These are phyloP conservation scores for Torymus aiolomorphi DNA, from an alignment of 2,888 invertebrate species.

Conservation along the genomic window DNA sequence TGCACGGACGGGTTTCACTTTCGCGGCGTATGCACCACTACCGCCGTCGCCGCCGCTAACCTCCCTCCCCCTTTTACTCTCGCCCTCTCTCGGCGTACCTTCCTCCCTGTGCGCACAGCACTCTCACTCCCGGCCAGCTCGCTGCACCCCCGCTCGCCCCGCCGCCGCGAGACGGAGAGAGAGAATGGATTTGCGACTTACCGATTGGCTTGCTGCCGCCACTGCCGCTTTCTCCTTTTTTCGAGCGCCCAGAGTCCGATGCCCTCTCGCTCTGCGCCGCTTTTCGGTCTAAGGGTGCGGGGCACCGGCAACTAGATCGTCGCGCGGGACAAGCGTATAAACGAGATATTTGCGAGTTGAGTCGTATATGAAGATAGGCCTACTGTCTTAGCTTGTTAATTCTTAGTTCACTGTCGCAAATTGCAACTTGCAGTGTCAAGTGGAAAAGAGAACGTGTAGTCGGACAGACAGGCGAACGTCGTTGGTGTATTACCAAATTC, in stretches of 20 bases:
- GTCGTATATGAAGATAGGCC: too few species aligned
- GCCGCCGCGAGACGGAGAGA: not conserved
- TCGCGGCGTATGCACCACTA: constrained; percentile 72
- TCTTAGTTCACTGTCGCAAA: too few species aligned
- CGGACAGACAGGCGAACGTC: not conserved
- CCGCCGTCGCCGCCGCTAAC: constrained; percentile 36
- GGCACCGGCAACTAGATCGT: too few species aligned
- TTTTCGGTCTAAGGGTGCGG: too few species aligned
- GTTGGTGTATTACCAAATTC: not conserved
- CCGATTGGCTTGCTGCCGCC: constrained; percentile 37
- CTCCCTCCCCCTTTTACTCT: constrained; percentile 30
- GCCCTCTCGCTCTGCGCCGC: not conserved
- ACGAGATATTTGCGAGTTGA: too few species aligned
- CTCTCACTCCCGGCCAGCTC: constrained; percentile 23
- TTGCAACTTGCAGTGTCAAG: too few species aligned
- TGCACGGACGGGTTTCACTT: constrained; percentile 76
- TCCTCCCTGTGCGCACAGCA: not conserved
- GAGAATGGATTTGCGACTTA: constrained; percentile 1
- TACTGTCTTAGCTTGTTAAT: too few species aligned
- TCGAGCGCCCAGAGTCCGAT: not conserved
- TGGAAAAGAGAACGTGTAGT: too few species aligned
- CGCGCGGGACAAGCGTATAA: too few species aligned
- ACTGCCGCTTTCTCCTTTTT: constrained; percentile 10
- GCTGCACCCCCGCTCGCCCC: not conserved
- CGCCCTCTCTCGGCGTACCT: not conserved